Conservation (phyloP, 1,140 invertebrate species). For the Penaeus chinensis region DNA sequence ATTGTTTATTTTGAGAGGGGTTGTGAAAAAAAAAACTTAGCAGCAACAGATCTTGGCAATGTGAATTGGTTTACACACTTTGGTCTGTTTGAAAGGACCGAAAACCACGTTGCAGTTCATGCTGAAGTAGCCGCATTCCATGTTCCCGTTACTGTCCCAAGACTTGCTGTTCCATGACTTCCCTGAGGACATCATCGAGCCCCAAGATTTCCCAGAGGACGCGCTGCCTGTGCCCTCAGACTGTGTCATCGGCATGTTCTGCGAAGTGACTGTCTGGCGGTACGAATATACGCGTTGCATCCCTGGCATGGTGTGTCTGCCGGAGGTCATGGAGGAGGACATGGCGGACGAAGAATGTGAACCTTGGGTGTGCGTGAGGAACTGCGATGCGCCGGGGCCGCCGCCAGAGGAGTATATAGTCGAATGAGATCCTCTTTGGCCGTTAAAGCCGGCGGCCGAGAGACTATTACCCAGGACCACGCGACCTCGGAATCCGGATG, state of each 20-base stretch:
- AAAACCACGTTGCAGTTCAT: slow-evolving; percentile 35
- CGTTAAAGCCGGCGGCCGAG: slow-evolving; percentile 17
- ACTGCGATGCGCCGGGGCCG: slow-evolving; percentile 30
- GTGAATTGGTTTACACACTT: slow-evolving; percentile 35
- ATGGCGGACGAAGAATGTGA: background rate
- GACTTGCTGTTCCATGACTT: slow-evolving; percentile 2
- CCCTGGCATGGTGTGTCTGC: background rate
- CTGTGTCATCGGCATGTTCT: background rate
- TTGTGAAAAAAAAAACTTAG: slow-evolving; percentile 3
- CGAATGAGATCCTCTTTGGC: background rate
- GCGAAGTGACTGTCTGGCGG: slow-evolving; percentile 18
- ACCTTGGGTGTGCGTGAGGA: background rate
- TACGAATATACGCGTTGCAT: slow-evolving; percentile 30
- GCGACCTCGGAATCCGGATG: slow-evolving; percentile 58
- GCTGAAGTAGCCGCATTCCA: slow-evolving; percentile 35
- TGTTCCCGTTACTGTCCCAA: background rate
- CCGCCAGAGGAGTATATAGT: slow-evolving; percentile 22
- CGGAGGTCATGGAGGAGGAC: background rate
- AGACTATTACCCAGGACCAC: slow-evolving; percentile 42
- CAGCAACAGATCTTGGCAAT: slow-evolving; percentile 39
- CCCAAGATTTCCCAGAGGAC: background rate
- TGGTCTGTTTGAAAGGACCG: slow-evolving; percentile 16
- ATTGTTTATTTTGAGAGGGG: background rate
- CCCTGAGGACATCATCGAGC: slow-evolving; percentile 6
- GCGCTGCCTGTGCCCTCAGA: background rate